Conservation (phyloP, 1,140 invertebrate genomes). For the Oncopodura yosiiana region DNA sequence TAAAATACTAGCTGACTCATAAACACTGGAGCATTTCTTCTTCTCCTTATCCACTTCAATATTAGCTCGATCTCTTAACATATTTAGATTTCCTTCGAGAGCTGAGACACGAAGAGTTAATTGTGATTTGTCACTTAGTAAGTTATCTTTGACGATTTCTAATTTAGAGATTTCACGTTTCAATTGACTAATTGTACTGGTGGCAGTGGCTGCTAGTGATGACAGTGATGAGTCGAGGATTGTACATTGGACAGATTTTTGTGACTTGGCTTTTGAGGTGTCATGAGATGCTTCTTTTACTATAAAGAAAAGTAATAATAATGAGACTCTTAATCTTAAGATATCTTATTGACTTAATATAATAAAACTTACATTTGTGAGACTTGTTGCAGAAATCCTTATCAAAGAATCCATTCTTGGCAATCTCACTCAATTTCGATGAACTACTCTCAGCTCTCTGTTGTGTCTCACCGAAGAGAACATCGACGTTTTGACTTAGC, state of each 20-base stretch:
- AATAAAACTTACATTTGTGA: background rate
- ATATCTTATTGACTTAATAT: background rate
- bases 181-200: slow-evolving; percentile 5
- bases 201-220: background rate
- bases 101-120: slow-evolving; percentile 3
- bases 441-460: background rate
- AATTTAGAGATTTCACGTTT: slow-evolving; percentile 2
- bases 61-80: slow-evolving; percentile 1
- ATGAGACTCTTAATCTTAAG: background rate
- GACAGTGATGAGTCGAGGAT: background rate
- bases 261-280: background rate
- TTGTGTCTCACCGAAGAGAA: slow-evolving; percentile 1
- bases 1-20: background rate
- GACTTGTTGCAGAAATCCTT: background rate
- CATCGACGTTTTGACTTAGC: slow-evolving; percentile 14
- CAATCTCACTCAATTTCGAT: background rate
- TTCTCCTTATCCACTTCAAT: background rate
- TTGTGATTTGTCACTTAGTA: slow-evolving; percentile 6
- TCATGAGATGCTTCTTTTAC: background rate
- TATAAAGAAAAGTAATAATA: background rate
- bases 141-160: slow-evolving; percentile 4
- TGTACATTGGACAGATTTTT: slow-evolving; percentile 1
- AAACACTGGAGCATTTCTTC: background rate
- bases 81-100: slow-evolving; percentile 5
- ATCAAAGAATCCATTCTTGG: background rate